phyloP scores from a whole-genome alignment of 2,888 invertebrate genomes.

The Boloria selene region DNA sequence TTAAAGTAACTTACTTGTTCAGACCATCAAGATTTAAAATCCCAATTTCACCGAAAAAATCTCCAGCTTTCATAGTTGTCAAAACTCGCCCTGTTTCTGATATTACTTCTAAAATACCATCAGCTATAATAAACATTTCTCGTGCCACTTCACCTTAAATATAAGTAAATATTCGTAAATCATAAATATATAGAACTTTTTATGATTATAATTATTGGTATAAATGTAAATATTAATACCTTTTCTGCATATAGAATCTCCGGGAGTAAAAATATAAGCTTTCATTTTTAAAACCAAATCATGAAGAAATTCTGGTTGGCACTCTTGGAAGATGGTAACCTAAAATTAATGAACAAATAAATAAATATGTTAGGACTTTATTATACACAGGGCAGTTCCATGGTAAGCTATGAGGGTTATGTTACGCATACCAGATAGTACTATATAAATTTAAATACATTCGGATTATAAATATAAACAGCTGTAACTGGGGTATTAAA shows the following conservation, averaged over 20 bases:
- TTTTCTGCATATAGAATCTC: constrained; percentile 97
- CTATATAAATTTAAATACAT: too few relatives aligned
- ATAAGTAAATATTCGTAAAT: not conserved
- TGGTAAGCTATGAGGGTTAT: too few relatives aligned
- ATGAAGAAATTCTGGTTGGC: constrained; percentile 98
- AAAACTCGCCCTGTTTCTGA: constrained; percentile 96
- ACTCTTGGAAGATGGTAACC: constrained; percentile 98
- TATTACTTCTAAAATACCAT: constrained; percentile 97
- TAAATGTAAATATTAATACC: constrained; percentile 70
- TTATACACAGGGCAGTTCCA: too few relatives aligned
- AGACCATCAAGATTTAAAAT: constrained; percentile 97
- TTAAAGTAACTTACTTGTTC: constrained; percentile 86
- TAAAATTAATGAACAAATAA: constrained; percentile 54
- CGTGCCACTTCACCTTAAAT: constrained; percentile 90
- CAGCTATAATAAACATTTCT: constrained; percentile 99
- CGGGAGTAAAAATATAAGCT: constrained; percentile 98
- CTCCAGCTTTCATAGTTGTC: constrained; percentile 98
- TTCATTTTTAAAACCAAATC: constrained; percentile 99
- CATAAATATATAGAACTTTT: not conserved
- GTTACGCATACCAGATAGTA: too few relatives aligned
- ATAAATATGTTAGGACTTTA: too few relatives aligned
- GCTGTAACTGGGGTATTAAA: too few relatives aligned
- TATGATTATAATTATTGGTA: not conserved
- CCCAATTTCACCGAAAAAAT: constrained; percentile 99
- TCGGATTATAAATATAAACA: too few relatives aligned